Evolutionary conservation across 2,888 invertebrate genomes (phyloP), one percentile per base, ranked within the genome.

Genomic region (Dasysyrphus tricinctus): DNA sequence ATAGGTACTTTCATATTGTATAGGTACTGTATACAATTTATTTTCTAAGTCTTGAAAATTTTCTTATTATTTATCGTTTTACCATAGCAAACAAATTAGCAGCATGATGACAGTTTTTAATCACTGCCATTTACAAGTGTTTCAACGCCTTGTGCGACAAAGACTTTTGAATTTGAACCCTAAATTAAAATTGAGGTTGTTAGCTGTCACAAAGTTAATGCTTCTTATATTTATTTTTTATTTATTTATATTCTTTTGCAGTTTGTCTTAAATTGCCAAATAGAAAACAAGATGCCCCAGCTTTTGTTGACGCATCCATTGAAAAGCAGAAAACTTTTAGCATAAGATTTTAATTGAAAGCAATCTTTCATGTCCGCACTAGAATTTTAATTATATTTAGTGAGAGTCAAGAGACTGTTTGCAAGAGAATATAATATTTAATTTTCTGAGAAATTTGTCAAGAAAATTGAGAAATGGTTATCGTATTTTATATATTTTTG

Each of bases 101-200:
- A 56, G 42, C 42, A 42, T 51, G 81, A 77, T 81, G 81, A 81
- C 77, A 81, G 70, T 56, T 77, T 77, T 81, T 81, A 81, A 81
- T 81, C 72, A 77, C 81, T 49, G 49, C 65, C 57, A 81, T 81
- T 77, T 81, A 37, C 57, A 77, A 65, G 42, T 72, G 65, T 49
- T 42, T 72, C 65, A 72, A 72, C 65, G 49, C 65, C 51, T 59
- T 49, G 63, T 77, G 56, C 61, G 69, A 63, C 51, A 47, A 32
- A 12, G 24, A 49, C 61, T 59, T 76, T 47, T 54, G 47, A 76
- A 76, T 75, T 69, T 70, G 39, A 63, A 56, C 61, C 70, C 63
- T 70, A 39, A 76, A 81, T 81, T 81, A 70, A 81, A 81, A 76
- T 81, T 81, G 63, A 70, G 76, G 76, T 81, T 81, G 76, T 76